Evolutionary conservation across 2,113 vertebrate species (phyloP).

Genomic region (Perca schrenkii): DNA sequence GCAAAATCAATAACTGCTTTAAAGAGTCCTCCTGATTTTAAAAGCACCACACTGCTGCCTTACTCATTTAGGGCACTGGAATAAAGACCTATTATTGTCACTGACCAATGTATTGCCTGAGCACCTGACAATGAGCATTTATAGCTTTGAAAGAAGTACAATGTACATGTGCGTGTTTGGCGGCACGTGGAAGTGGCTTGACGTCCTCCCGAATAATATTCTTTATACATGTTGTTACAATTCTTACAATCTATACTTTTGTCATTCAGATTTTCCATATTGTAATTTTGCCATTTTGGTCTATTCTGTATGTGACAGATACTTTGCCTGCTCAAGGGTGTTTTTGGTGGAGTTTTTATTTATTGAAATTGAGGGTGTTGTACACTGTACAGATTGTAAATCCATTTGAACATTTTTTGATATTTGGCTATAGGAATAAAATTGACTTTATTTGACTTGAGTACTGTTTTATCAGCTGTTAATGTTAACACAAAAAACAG

Average conservation of each 20-base stretch:
- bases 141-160: too few species aligned
- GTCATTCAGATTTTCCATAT: background rate
- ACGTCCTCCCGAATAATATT: background rate
- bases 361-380: background rate
- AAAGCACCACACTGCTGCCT: too few species aligned
- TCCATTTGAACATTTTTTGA: background rate
- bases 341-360: background rate
- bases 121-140: too few species aligned
- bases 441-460: background rate
- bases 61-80: too few species aligned
- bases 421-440: background rate
- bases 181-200: too few species aligned
- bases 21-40: too few species aligned
- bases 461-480: background rate
- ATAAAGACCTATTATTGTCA: too few species aligned
- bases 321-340: background rate
- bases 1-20: too few species aligned
- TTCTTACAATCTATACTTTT: background rate
- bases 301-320: background rate
- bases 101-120: too few species aligned
- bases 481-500: too few species aligned
- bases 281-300: background rate
- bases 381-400: too few species aligned
- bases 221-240: background rate
- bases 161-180: too few species aligned